These are phyloP conservation scores for Serrognathus titanus DNA, from an alignment of 2,888 invertebrate genomes.

Conservation along the genomic window DNA sequence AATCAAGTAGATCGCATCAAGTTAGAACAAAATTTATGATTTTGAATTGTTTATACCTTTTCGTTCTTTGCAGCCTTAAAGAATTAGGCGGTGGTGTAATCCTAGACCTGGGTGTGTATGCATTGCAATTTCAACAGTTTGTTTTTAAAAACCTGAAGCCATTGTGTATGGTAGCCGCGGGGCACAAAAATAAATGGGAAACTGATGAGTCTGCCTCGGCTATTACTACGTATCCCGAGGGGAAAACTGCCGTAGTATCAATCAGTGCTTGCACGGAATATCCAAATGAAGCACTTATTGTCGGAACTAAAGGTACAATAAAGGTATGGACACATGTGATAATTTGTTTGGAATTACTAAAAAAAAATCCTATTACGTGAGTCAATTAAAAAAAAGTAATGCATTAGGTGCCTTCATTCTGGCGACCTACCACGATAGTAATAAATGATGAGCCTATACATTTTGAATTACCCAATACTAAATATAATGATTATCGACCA, in stretches of 20 bases:
- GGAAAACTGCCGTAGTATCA: constrained; percentile 61
- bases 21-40: constrained; percentile 40
- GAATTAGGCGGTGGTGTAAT: constrained; percentile 73
- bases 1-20: constrained; percentile 57
- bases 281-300: constrained; percentile 61
- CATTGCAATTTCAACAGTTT: constrained; percentile 67
- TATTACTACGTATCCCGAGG: constrained; percentile 60
- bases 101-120: constrained; percentile 76
- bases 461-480: constrained; percentile 63
- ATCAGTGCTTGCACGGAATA: constrained; percentile 57
- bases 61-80: constrained; percentile 24
- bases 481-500: constrained; percentile 55
- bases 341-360: too few species aligned
- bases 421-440: constrained; percentile 67
- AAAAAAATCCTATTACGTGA: constrained; percentile 10
- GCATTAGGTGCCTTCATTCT: constrained; percentile 55
- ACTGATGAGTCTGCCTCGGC: constrained; percentile 67
- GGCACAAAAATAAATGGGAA: constrained; percentile 66
- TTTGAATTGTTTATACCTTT: background rate
- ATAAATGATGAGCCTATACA: constrained; percentile 61
- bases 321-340: constrained; percentile 43
- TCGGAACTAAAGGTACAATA: constrained; percentile 67
- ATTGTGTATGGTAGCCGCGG: constrained; percentile 61
- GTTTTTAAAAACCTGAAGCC: constrained; percentile 67
- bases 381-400: background rate